Base-by-base conservation (phyloP, 2,888 invertebrate genomes). In the Hydrotaea cyrtoneurina region DNA sequence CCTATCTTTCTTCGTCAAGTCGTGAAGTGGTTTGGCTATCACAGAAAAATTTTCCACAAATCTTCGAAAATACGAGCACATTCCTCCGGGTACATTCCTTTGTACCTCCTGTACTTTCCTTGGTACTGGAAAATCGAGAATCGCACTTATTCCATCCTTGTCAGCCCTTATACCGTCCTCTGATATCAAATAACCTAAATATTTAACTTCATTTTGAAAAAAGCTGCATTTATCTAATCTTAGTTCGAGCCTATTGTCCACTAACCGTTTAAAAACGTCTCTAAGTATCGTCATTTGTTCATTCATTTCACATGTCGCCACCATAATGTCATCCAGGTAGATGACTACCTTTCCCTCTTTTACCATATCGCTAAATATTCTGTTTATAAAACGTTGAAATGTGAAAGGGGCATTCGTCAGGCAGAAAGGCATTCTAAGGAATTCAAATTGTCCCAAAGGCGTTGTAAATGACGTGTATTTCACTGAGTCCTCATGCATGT, bases 261-360 rank as follows among this genome's bases (percentile, higher is more conserved):
- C 71, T 62, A 88, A 77, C 50, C 82, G 76, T 19, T 86, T 69
- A 57, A 87, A 78, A n/a, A 87, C 87, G 77, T 82, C 43, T 19
- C 62, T 84, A 19, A 87, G 77, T 26, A 82, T 83, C 23, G 80
- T 13, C 15, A 88, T 77, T 85, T 88, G 87, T 69, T 87, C 80
- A 2, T 86, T 79, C 69, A 87, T 57, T 72, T 83, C 72, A 26
- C 73, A 76, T n/a, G 85, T 86, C 8, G 86, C 84, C 2, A 88
- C 78, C 80, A 89, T 77, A 15, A 89, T 86, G 71, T 89, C 88
- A 55, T 89, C 88, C 57, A 89, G 80, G 81, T 89, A 89, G 26
- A 89, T 85, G 19, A 82, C 43, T 8, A 88, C 66, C 64, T 86
- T 85, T 15, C 80, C 81, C 2, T 73, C 78, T 31, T 46, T 50